Evolutionary conservation across 2,888 invertebrate species (phyloP), one percentile per base, ranked within the genome.

Genomic region (Drosophila ezoana): DNA sequence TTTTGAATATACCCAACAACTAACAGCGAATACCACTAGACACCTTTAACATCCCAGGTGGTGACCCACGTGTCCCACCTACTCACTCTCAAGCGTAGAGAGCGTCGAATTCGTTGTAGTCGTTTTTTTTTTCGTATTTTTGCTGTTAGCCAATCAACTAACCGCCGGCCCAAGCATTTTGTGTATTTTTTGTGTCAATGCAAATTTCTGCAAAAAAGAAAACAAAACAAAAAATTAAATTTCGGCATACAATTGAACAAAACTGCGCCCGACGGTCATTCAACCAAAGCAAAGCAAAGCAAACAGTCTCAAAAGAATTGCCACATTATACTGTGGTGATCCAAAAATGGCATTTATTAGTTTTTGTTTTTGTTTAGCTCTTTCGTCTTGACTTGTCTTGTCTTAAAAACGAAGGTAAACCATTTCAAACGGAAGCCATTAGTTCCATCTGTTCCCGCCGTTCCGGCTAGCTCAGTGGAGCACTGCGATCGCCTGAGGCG

Each of bases 181-280:
- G 41, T 62, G 38, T 56, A 45, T 60, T 56, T 54, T 80, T 82
- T 84, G 48, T 57, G 76, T 79, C 88, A 87, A 90, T 90, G 91
- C 85, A 87, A 90, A 90, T 90, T 84, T 81, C 90, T 90, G 90
- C 69, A 90, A 87, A 76, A 87, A 76, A 67, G 8, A 28, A 11
- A 8, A 33, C 43, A 70, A 56, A 74, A 60, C 48, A 51, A 56
- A 48, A 76, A 72, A 66, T 33, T 28, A 20, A 16, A 37, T 14
- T 48, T 61, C 37, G 44, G 49, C 53, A 59, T 63, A 48, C 48
- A 70, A 59, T 66, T 47, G 48, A 70, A 57, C 56, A 41, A 77
- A 78, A 65, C 49, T 62, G 56, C 48, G 52, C 20, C 52, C 49
- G 60, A 18, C 45, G 85, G 81, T 79, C 72, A 87, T 57, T 76